Base-by-base conservation (phyloP, 2,113 vertebrate species). In the Alaudala cheleensis region DNA sequence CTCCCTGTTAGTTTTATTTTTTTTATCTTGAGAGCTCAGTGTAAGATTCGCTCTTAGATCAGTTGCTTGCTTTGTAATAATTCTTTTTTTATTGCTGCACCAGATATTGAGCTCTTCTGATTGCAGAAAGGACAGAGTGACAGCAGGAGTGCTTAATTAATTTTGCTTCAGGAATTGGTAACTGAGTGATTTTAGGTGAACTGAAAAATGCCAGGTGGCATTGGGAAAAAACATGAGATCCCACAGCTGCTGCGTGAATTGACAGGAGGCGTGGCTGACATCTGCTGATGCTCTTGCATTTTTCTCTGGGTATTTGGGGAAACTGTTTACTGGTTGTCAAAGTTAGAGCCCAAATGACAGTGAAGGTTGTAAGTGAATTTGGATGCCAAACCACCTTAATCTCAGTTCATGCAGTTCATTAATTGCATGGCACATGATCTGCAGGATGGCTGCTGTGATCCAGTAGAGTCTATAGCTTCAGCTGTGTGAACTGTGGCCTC, bases 121-220 rank as follows among this genome's bases (percentile, higher is more conserved):
- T 91, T 96, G 90, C 64, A 74, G 45, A 61, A 86, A 89, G 56
- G 86, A 58, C 94, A 95, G 78, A 94, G 72, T 97, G 91, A 94
- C 92, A 97, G 53, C 34, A 67, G 95, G 94, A 84, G 54, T 78
- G 87, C 91, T 96, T 96, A 95, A 93, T 97, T 97, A 96, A 96
- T 97, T 95, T 97, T 81, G 95, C 89, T 96, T 65, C 70, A 78
- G 72, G 93, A 94, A 80, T 51, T 89, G 71, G 92, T 94, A 91
- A 49, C 72, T 83, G 62, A 95, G 54, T 81, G 95, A 88, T 97
- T 97, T 95, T 85, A 92, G 85, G 95, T 95, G 90, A 96, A 57
- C 54, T 69, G 85, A 39, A 56, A 69, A 96, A 91, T 95, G 79
- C 84, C 92, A 97, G 87, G 93, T 97, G 96, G 86, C 64, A 34